Base-by-base conservation (phyloP, 2,113 vertebrate species). In the Paedocypris sp. region DNA sequence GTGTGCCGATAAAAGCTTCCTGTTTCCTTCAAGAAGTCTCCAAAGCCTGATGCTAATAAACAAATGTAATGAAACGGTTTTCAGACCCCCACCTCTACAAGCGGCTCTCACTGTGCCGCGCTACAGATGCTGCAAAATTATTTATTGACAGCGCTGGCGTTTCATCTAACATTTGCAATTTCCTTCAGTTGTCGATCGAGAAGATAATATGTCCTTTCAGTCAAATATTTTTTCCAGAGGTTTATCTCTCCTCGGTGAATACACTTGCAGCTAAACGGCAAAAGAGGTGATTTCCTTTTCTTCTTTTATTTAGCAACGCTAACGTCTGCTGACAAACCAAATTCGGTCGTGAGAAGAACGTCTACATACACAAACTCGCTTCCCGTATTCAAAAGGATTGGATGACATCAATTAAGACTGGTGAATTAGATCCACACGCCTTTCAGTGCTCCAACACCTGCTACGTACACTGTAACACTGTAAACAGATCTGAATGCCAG, bases 401-500 rank as follows among this genome's bases (percentile, higher is more conserved):
- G 64, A 73, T 73, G 77, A 65, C 64, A 80, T 77, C 66, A 67
- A 78, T 84, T 79, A 79, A 72, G 43, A 57, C 16, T 18, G 10
- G 20, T 13, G 15, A 43, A 57, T 57, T 26, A 42, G 29, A 51
- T 18, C 2, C 19, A 22, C 25, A 28, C 25, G n/a, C 15, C 26
- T 57, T 57, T 18, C 38, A 42, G 52, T 53, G 77, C 81, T 84
- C 83, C 79, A 76, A 77, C 79, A 84, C 80, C 79, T 83, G 80
- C 83, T 83, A 82, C 82, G 79, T 81, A 86, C 79, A 83, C 77
- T 80, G 73, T 59, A 75, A 67, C 76, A 81, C 38, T 74, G 72
- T 73, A 77, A 75, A 76, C 64, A 67, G 64, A 69, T 43, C 12
- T 57, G 12, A 54, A 54, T 39, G 33, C 19, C 12, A 42, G 11